Base-by-base conservation (phyloP, 2,797 vertebrate genomes). In the Molossus molossus region DNA sequence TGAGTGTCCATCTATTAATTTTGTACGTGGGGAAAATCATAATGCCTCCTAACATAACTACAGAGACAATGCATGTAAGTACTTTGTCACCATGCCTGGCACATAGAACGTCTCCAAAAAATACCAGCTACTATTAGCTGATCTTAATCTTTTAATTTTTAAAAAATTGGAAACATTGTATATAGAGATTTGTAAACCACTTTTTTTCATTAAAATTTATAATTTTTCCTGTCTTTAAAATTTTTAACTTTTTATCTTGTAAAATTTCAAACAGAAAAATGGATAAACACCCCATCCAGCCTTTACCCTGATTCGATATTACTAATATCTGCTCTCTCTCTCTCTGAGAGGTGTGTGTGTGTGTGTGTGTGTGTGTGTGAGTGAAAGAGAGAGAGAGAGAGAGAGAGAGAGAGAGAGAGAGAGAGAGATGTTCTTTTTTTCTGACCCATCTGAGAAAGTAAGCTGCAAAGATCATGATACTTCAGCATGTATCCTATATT, bases 171-270 rank as follows among this genome's bases (percentile, higher is more conserved):
- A 79, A 14, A 29, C 17, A 8, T 12, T 75, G n/a, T 29, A 60
- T 58, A 69, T 15, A 48, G 9, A 82, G 40, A 76, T 69, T 80
- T 92, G 37, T 48, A 58, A 72, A 25, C 33, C 79, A 29, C 11
- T 23, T 67, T 91, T 82, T 90, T 45, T 29, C n/a, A 45, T 77
- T 67, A 60, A 94, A 94, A 81, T 57, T 3, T 45, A 55, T 48
- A 40, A 25, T 45, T 77, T 70, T 81, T 77, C 14, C 21, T 45
- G 12, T 62, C 18, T 40, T 88, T 77, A 62, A 40, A 3, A 91
- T 69, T 72, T 72, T 67, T 94, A 90, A 20, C n/a, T 60, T 94
- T 92, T 75, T 14, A 60, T 82, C 85, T 94, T 85, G 60, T 91
- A 92, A 70, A 58, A 2, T 88, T 95, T 94, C 23, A 77, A 62